Conservation (phyloP, 2,113 vertebrate species). For the Piprites chloris region DNA sequence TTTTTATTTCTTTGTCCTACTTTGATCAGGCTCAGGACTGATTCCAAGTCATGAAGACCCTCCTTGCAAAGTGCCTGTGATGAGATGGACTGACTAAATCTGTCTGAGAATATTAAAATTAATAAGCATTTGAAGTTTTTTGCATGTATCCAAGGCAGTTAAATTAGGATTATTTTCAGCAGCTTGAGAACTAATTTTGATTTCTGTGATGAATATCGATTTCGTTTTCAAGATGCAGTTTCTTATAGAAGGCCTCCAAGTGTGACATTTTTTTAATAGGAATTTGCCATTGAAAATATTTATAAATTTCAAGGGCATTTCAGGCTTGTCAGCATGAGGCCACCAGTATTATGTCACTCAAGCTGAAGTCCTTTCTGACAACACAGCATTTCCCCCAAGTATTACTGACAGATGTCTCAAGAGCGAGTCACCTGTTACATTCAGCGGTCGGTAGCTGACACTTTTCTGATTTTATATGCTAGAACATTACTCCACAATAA, state of each 20-base stretch:
- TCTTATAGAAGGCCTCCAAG: background rate
- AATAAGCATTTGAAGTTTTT: background rate
- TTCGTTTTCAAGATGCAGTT: background rate
- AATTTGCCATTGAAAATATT: background rate
- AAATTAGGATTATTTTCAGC: background rate
- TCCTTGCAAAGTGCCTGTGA: background rate
- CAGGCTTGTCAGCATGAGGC: background rate
- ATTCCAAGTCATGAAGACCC: background rate
- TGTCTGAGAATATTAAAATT: background rate
- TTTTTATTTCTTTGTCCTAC: background rate
- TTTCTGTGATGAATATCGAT: background rate
- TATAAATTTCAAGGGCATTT: conserved; percentile 2
- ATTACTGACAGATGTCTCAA: background rate
- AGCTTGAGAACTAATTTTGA: background rate
- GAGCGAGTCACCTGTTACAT: background rate
- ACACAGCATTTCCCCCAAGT: background rate
- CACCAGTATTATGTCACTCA: background rate
- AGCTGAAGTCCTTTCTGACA: background rate
- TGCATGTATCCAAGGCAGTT: background rate
- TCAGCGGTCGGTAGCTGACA: background rate
- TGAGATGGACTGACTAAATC: background rate
- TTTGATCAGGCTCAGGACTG: background rate
- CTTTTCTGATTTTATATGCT: background rate
- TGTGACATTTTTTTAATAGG: background rate
- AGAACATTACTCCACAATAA: background rate